phyloP scores from a whole-genome alignment of 2,113 vertebrate genomes.

The Odocoileus virginianus region DNA sequence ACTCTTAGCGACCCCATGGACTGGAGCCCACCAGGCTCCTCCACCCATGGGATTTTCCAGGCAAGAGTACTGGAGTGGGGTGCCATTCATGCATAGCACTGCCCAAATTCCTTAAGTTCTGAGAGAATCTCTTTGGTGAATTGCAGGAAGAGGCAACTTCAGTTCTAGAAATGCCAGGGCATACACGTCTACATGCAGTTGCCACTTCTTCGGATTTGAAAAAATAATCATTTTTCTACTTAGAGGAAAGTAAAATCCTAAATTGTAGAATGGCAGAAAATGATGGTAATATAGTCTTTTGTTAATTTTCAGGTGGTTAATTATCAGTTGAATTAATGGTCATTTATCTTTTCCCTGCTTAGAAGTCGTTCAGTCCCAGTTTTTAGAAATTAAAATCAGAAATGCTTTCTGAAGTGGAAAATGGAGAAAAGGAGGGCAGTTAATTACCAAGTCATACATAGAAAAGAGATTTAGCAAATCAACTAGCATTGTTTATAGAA shows the following conservation, averaged over 20 bases:
- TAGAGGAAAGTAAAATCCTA: constrained; percentile 34
- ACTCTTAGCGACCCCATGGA: too few relatives aligned
- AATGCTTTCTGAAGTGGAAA: constrained; percentile 37
- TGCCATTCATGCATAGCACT: neutral
- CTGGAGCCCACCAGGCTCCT: too few relatives aligned
- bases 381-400: constrained; percentile 51
- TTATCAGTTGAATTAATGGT: constrained; percentile 54
- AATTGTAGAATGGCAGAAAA: constrained; percentile 53
- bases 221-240: constrained; percentile 21
- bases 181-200: neutral
- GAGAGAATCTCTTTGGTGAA: neutral
- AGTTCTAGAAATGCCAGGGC: neutral
- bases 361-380: neutral
- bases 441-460: neutral
- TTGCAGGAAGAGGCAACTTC: neutral
- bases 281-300: neutral
- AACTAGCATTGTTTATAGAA: constrained; percentile 8
- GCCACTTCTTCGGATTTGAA: neutral
- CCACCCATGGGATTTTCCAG: too few relatives aligned
- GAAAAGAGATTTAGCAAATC: neutral
- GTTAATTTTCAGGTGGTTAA: constrained; percentile 61
- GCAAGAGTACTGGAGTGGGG: too few relatives aligned
- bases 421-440: neutral
- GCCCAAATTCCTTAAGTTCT: neutral
- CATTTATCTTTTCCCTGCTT: constrained; percentile 42